Base-by-base conservation (phyloP, 2,888 invertebrate genomes). In the Gari tellinella region DNA sequence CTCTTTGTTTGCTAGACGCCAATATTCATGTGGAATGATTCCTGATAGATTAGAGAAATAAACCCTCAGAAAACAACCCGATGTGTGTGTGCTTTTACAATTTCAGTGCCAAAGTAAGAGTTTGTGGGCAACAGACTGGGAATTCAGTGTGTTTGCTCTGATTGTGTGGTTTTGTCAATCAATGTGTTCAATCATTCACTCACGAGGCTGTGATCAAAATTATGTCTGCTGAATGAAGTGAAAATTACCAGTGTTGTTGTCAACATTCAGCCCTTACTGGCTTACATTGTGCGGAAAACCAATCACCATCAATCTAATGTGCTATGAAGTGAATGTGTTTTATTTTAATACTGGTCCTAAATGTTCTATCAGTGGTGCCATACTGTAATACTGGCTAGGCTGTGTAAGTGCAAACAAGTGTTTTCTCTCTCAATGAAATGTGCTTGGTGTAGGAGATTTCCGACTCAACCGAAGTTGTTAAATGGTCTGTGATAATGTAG, bases 1-100 rank as follows among this genome's bases (percentile, higher is more conserved):
- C 21, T 19, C 48, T 48, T 19, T 23, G 23, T 48, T 48, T 19
- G 17, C 48, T 48, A 21, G 17, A 12, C 2, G 12, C 17, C 23
- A 48, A 23, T 48, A 23, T 12, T 48, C 17, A 48, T 48, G 21
- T 48, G 48, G 48, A 48, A 48, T 48, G 48, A 48, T 12, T 45
- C 21, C 43, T 43, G n/a, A 19, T 51, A 51, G 51, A 23, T 51
- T 51, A 51, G 51, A 23, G 15, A 51, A 51, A 51, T 51, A 51
- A 51, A 51, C 51, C 51, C 51, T 26, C 51, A 51, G 26, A 48
- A 51, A 51, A 48, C 48, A 23, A 21, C n/a, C 48, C 10, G 31
- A 4, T 31, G 31, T 31, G 23, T 19, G 48, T 48, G 48, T 48
- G 48, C 23, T 48, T 23, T 48, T 48, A 19, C n/a, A 51, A 26